phyloP scores from a whole-genome alignment of 1,140 invertebrate genomes.

The Agraylea sexmaculata region DNA sequence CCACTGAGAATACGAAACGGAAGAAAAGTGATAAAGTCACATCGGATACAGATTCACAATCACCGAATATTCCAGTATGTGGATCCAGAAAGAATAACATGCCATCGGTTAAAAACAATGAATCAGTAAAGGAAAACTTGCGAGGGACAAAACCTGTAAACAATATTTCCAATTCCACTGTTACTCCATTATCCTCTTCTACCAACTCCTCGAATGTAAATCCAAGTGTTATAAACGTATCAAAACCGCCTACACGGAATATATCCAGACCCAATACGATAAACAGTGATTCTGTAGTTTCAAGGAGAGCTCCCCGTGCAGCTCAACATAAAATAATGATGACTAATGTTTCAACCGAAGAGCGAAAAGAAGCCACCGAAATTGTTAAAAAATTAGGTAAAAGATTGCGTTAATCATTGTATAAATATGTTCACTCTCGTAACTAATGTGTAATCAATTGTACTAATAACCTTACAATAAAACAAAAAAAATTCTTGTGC shows the following conservation, averaged over 20 bases:
- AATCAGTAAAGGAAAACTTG: slow-evolving; percentile 3
- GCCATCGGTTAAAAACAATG: slow-evolving; percentile 4
- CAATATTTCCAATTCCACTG: slow-evolving; percentile 4
- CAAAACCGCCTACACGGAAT: slow-evolving; percentile 1
- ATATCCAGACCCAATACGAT: not conserved
- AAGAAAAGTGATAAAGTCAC: no score
- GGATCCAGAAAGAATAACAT: not conserved
- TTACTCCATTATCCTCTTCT: not conserved
- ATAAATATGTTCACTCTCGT: not conserved
- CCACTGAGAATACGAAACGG: not conserved
- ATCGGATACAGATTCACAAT: slow-evolving; percentile 8
- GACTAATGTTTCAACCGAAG: no score
- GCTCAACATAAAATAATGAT: no score
- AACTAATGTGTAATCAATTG: not conserved
- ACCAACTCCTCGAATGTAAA: slow-evolving; percentile 1
- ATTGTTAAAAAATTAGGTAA: not conserved
- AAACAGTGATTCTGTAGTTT: not conserved
- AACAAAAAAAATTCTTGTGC: not conserved
- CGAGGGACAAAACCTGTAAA: not conserved
- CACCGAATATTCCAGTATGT: slow-evolving; percentile 9
- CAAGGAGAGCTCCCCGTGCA: no score
- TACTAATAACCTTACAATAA: not conserved
- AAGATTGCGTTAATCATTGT: not conserved
- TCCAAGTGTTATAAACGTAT: slow-evolving; percentile 2
- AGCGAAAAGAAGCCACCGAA: no score